Evolutionary conservation across 2,888 invertebrate genomes (phyloP), one percentile per base, ranked within the genome.

Genomic region (Hirtodrosophila cameraria): DNA sequence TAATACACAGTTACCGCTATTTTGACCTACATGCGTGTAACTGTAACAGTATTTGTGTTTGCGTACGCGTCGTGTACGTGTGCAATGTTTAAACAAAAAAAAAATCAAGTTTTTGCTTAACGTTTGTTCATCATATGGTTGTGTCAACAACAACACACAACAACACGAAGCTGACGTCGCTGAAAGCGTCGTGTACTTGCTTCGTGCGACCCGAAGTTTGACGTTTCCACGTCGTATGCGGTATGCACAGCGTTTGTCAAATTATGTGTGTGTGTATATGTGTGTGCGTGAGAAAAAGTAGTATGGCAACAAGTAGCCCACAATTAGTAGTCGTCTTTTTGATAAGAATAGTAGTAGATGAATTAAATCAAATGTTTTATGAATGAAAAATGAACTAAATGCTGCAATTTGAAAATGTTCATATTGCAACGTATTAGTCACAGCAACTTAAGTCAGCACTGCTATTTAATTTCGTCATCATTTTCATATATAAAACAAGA

Each of bases 241-340:
- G 41, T 49, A 31, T 55, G 35, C 41, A 50, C 35, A 49, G 27
- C 31, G 55, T 66, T 59, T 71, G 78, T 67, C 62, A 64, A 57
- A 39, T 27, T 15, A n/a, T n/a, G n/a, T n/a, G n/a, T n/a, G n/a
- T n/a, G n/a, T n/a, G n/a, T n/a, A n/a, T n/a, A n/a, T n/a, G n/a
- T n/a, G n/a, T n/a, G n/a, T n/a, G n/a, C n/a, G 59, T 57, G 41
- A 38, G 13, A 55, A 68, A 76, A 42, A 38, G 62, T 69, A 68
- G 72, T 60, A 75, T 38, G 87, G 76, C 87, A 79, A 85, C 81
- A 82, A 86, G 81, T 86, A 85, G 85, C 48, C 45, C 13, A 42
- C 31, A 16, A 65, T 68, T 20, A 39, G 67, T 59, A 61, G 18
- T 41, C 7, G 4, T 6, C 1, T 16, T 28, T 16, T 28, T 75